Conservation (phyloP, 2,113 vertebrate genomes). For the Chelonoidis abingdonii region DNA sequence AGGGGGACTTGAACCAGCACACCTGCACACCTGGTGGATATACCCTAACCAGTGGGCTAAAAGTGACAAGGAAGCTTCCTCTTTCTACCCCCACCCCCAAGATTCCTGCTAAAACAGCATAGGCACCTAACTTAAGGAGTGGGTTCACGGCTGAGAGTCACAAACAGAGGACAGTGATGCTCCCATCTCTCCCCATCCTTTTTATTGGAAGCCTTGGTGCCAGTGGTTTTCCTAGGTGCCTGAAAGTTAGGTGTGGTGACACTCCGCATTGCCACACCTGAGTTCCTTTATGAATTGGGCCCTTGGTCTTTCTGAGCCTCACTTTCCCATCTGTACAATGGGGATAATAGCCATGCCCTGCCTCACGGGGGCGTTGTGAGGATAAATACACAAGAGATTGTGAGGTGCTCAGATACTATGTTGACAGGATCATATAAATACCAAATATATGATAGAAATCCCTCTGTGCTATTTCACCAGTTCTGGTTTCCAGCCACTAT, state of each 20-base stretch:
- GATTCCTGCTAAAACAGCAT: background rate
- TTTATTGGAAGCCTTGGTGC: background rate
- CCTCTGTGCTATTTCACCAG: background rate
- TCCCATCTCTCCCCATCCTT: background rate
- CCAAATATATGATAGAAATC: background rate
- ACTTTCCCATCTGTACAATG: background rate
- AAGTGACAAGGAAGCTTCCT: background rate
- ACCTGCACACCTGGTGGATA: background rate
- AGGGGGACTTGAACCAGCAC: too few species aligned
- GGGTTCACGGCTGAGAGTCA: background rate
- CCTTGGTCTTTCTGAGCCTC: background rate
- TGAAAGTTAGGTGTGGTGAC: background rate
- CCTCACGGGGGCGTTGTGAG: background rate
- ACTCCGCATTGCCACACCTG: background rate
- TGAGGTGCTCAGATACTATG: background rate
- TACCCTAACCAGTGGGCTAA: background rate
- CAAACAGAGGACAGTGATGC: too few species aligned
- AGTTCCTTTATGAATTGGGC: background rate
- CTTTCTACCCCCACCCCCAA: background rate
- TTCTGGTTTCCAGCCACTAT: background rate
- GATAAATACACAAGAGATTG: background rate
- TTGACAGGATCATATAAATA: background rate
- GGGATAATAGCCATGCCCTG: background rate
- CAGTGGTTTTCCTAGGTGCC: background rate
- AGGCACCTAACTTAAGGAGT: background rate